Base-by-base conservation (phyloP, 2,797 vertebrate species). In the Pelodytes ibericus region DNA sequence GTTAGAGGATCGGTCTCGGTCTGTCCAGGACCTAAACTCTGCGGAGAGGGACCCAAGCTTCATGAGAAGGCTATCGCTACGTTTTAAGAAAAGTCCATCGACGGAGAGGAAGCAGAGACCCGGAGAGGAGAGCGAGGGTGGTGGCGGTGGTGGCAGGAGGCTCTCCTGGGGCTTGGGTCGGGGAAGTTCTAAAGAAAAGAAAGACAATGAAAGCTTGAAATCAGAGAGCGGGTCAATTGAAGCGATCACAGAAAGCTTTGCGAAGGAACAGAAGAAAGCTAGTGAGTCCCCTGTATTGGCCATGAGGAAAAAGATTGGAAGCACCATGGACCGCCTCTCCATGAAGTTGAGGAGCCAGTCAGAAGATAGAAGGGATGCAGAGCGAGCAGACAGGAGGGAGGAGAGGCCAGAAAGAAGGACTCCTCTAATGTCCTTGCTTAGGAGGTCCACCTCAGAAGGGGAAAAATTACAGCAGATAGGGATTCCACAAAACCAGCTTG, bases 21-120 rank as follows among this genome's bases (percentile, higher is more conserved):
- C 98, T 0, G 96, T 98, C 71, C 96, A 95, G 85, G 95, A 99
- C 83, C 91, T 99, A 49, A 90, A 91, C 0, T 95, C 95, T 81
- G 93, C 93, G 79, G 89, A 95, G 71, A 95, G 94, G 80, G 96
- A 98, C 75, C 81, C 84, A 0, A 88, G 98, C 64, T 95, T 99
- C 36, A 95, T 97, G 85, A 95, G 90, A 82, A 95, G 95, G 79
- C 87, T 96, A 16, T 95, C 95, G 10, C 85, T 95, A 89, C 92
- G 95, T 27, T 86, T 99, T 70, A 95, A 90, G 80, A 90, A 93
- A 80, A 91, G 93, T 1, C 94, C 96, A 0, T 94, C 95, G 0
- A 69, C 88, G 0, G 96, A 98, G 67, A 92, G 89, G 49, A 94
- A 94, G 8, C 90, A 93, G 73, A 82, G 67, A 22, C 83, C 84